phyloP scores from a whole-genome alignment of 2,888 invertebrate genomes.

The Philereme transversata region DNA sequence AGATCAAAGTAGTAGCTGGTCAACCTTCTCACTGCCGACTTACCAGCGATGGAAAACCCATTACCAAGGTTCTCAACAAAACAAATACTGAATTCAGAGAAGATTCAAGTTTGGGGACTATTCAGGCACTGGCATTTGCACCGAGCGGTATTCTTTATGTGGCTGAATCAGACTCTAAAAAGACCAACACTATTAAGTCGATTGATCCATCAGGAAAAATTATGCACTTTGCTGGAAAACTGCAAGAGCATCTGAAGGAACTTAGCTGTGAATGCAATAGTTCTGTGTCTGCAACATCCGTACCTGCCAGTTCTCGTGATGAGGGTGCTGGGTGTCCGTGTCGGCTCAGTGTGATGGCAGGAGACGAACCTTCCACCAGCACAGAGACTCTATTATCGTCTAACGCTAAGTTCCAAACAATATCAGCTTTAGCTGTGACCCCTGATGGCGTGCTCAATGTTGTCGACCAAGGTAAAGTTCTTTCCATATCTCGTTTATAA shows the following conservation, averaged over 20 bases:
- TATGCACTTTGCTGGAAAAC: constrained; percentile 95
- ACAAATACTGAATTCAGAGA: constrained; percentile 83
- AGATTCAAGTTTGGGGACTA: constrained; percentile 91
- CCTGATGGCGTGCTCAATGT: constrained; percentile 98
- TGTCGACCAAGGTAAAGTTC: constrained; percentile 92
- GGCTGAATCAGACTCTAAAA: constrained; percentile 95
- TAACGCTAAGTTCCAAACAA: constrained; percentile 94
- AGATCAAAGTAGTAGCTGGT: constrained; percentile 97
- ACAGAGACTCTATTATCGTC: constrained; percentile 94
- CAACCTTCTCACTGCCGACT: constrained; percentile 95
- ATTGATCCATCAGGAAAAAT: constrained; percentile 96
- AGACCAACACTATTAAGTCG: constrained; percentile 91
- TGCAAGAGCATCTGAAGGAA: constrained; percentile 85
- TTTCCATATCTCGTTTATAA: not conserved
- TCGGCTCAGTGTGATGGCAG: constrained; percentile 79
- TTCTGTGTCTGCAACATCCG: constrained; percentile 81
- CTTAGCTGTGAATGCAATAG: constrained; percentile 85
- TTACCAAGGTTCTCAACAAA: constrained; percentile 65
- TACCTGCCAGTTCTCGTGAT: constrained; percentile 66
- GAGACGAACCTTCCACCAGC: constrained; percentile 88
- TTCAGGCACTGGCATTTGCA: constrained; percentile 94
- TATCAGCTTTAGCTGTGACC: constrained; percentile 95
- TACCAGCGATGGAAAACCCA: constrained; percentile 77
- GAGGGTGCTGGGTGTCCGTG: constrained; percentile 78
- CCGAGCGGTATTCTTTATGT: constrained; percentile 96